These are phyloP conservation scores for Crocuta crocuta DNA, from an alignment of 2,113 vertebrate species.

Conservation along the genomic window DNA sequence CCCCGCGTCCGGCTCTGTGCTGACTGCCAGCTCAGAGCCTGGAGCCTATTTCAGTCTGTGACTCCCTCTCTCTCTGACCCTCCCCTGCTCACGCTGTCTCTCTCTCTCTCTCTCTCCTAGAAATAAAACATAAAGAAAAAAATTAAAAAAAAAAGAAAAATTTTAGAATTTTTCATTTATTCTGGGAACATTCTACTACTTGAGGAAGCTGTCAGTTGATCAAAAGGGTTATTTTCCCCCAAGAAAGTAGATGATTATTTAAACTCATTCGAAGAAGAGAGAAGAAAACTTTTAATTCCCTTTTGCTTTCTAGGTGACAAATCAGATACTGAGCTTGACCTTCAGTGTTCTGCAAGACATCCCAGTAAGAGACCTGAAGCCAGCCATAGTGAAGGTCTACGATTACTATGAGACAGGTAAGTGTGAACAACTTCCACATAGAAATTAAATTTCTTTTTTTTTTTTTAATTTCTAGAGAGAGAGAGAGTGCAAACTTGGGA, in stretches of 20 bases:
- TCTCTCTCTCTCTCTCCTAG: too few relatives aligned
- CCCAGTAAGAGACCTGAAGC: constrained; percentile 86
- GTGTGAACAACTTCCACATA: background rate
- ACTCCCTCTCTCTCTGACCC: too few relatives aligned
- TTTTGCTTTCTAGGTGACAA: constrained; percentile 70
- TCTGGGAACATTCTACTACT: background rate
- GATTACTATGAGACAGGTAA: constrained; percentile 92
- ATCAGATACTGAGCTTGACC: constrained; percentile 31
- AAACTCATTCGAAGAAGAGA: background rate
- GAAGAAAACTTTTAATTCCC: background rate
- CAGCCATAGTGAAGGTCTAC: constrained; percentile 88
- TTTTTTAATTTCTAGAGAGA: too few relatives aligned
- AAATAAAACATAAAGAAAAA: too few relatives aligned
- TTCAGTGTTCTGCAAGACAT: constrained; percentile 81
- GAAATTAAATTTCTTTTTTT: background rate
- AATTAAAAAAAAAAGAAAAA: background rate
- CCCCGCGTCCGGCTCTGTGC: too few relatives aligned
- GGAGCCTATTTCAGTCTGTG: too few relatives aligned
- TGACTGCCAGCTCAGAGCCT: too few relatives aligned
- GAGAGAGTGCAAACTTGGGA: too few relatives aligned
- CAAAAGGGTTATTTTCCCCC: background rate
- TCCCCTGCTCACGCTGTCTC: too few relatives aligned
- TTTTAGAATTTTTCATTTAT: background rate
- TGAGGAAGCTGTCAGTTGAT: background rate
- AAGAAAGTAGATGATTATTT: background rate